Conservation (phyloP, 2,888 invertebrate genomes). For the Sesia apiformis region DNA sequence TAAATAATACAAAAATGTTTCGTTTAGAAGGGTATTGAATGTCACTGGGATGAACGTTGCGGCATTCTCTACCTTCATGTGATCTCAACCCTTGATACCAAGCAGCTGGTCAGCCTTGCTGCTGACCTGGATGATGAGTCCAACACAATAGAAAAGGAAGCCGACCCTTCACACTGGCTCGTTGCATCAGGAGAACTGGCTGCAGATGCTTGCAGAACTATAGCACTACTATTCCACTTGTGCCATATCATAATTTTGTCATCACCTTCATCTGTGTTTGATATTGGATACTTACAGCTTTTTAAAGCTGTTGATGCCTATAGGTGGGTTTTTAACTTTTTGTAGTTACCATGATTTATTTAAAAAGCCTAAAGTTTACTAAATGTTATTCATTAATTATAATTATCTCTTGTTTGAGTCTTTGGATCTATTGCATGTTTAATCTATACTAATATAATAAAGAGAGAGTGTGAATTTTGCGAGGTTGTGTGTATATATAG, state of each 20-base stretch:
- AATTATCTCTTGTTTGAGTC: too few relatives aligned
- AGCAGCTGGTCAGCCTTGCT: conserved; percentile 38
- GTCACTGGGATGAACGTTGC: conserved; percentile 72
- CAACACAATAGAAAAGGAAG: conserved; percentile 51
- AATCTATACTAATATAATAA: too few relatives aligned
- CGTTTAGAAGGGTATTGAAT: conserved; percentile 71
- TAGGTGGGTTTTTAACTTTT: conserved; percentile 64
- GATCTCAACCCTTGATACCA: conserved; percentile 58
- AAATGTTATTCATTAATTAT: background rate
- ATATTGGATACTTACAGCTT: conserved; percentile 85
- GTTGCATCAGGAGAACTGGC: conserved; percentile 71
- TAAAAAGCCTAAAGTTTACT: background rate
- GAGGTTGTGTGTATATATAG: too few relatives aligned
- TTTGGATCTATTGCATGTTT: too few relatives aligned
- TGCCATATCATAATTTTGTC: conserved; percentile 82
- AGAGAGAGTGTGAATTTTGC: too few relatives aligned
- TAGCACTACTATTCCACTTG: conserved; percentile 84
- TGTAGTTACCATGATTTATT: too few relatives aligned
- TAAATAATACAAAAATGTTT: background rate
- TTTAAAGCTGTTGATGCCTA: conserved; percentile 87
- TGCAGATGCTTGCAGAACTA: conserved; percentile 75
- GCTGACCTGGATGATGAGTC: conserved; percentile 40
- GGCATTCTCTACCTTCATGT: conserved; percentile 71
- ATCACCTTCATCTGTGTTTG: conserved; percentile 77
- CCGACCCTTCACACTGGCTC: conserved; percentile 75